Evolutionary conservation across 1,140 invertebrate species (phyloP), one percentile per base, ranked within the genome.

Genomic region (Drosophila dunni): DNA sequence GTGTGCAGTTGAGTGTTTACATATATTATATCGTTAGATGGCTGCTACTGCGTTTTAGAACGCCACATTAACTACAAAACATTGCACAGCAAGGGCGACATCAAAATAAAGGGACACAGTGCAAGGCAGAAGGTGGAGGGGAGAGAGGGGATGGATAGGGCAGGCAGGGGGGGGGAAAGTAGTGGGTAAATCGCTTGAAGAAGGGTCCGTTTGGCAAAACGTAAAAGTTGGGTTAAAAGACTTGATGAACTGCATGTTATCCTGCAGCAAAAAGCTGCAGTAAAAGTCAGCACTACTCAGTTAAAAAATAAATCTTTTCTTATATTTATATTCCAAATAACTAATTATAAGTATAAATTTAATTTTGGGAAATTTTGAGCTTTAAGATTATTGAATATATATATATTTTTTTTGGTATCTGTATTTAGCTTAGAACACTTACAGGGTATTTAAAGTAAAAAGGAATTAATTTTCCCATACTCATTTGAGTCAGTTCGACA

Each of bases 21-120:
- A 83, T 83, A 84, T 84, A 83, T 84, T 84, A 83, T 80, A 67
- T 63, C 58, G 66, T 62, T 56, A 38, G 64, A 56, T 63, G 58
- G 79, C 58, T 50, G 46, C 80, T 48, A 62, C 77, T 84, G 82
- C 81, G 78, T 84, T 84, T 84, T 84, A 84, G 82, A 86, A 84
- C 62, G 81, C 74, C 81, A 84, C 81, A 84, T 84, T 84, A 84
- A 86, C 82, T 84, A 78, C 81, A 84, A 58, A 78, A 86, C 78
- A 81, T 78, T 85, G 81, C 66, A 70, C 72, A 75, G 65, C 56
- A 45, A 68, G 63, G 63, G 54, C 54, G 70, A 73, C 38, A 38
- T 20, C 17, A 34, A 51, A 42, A 44, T 48, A 15, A 58, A 46
- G 38, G 34, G 7, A 50, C 33, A 24, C 40, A 24, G 33, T 36